A percentile compares a stretch with the other conserved stretches of the same genome.
Evolutionary conservation across 2,113 vertebrate genomes (phyloP).

Genomic region (Takifugu bimaculatus): DNA sequence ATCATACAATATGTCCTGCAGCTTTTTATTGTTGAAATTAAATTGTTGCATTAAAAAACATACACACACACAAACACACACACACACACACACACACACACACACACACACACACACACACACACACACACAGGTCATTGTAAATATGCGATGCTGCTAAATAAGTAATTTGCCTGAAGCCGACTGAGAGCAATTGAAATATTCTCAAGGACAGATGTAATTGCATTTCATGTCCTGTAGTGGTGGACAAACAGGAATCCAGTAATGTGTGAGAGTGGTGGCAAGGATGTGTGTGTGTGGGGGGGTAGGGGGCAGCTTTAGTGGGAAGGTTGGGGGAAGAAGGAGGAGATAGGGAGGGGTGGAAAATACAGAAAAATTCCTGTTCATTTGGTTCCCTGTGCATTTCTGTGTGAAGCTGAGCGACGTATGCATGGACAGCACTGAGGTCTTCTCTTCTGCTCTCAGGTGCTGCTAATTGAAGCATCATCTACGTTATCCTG

Average conservation of each 20-base stretch:
- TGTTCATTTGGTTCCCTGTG: background rate
- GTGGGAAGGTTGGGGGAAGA: background rate
- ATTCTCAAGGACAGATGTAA: constrained; percentile 60
- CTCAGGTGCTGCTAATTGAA: constrained; percentile 25
- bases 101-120: background rate
- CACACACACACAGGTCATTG: background rate
- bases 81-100: constrained; percentile 6
- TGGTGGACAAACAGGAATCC: constrained; percentile 19
- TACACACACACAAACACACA: constrained; percentile 6
- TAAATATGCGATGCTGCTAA: constrained; percentile 29
- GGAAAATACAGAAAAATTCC: background rate
- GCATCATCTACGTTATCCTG: constrained; percentile 14
- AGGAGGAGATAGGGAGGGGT: background rate
- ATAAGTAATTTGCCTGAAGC: constrained; percentile 49
- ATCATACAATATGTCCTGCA: constrained; percentile 3
- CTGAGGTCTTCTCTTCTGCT: constrained; percentile 28
- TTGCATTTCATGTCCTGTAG: constrained; percentile 55
- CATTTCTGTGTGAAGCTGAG: background rate
- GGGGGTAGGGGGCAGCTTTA: no score
- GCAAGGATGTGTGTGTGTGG: no score
- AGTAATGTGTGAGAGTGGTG: background rate
- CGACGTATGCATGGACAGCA: constrained; percentile 30
- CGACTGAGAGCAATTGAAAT: constrained; percentile 36
- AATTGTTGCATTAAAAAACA: constrained; percentile 5
- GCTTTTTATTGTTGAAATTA: constrained; percentile 5